Percentiles rank a stretch among this genome's conserved stretches.
These are phyloP conservation scores for Craterocephalus amniculus DNA, from an alignment of 2,797 vertebrate species.

Conservation along the genomic window DNA sequence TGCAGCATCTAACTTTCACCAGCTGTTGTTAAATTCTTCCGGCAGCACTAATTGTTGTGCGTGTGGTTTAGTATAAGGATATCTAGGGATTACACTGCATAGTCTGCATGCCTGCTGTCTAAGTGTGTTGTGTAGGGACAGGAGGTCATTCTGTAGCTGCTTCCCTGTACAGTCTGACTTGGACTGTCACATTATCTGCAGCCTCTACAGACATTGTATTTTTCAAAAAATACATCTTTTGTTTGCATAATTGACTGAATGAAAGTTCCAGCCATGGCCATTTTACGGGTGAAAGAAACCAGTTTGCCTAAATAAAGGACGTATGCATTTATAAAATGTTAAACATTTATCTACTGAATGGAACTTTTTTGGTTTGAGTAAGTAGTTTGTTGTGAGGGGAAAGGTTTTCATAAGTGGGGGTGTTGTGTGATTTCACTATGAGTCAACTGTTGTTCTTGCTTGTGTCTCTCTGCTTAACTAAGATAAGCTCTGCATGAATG, in stretches of 20 bases:
- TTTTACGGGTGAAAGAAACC: conserved; percentile 64
- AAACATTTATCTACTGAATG: conserved; percentile 71
- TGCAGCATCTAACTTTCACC: conserved; percentile 76
- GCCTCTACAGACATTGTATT: conserved; percentile 58
- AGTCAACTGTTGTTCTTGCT: conserved; percentile 80
- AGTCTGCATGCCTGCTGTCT: conserved; percentile 78
- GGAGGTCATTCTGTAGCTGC: conserved; percentile 73
- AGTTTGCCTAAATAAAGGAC: conserved; percentile 66
- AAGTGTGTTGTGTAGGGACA: conserved; percentile 75
- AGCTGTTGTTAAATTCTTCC: conserved; percentile 84
- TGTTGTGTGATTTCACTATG: conserved; percentile 65
- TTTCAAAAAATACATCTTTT: conserved; percentile 73
- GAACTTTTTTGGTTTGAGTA: conserved; percentile 56
- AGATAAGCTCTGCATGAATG: conserved; percentile 66
- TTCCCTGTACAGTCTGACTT: conserved; percentile 72
- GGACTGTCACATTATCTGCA: conserved; percentile 61
- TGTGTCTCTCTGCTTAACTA: conserved; percentile 64
- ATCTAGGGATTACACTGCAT: conserved; percentile 81
- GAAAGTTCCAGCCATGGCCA: conserved; percentile 59
- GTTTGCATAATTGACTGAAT: conserved; percentile 70
- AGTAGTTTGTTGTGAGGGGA: conserved; percentile 49
- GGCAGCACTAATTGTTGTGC: conserved; percentile 83
- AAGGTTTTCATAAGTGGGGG: conserved; percentile 56
- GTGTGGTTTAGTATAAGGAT: conserved; percentile 83
- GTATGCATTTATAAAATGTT: conserved; percentile 79